Conservation (phyloP, 2,888 invertebrate species). For the Drepana falcataria region DNA sequence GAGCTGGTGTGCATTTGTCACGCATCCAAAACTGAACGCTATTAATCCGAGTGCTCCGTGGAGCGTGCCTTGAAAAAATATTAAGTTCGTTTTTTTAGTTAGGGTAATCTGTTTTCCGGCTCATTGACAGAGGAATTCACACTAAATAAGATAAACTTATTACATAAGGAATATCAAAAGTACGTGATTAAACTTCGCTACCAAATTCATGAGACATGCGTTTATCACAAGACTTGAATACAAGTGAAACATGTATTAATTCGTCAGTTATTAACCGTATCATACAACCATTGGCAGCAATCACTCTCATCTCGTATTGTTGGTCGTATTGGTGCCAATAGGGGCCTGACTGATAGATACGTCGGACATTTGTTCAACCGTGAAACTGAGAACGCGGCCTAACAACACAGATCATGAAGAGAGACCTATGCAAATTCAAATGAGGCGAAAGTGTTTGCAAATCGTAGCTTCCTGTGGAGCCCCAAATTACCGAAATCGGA, state of each 20-base stretch:
- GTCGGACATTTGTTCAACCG: conserved; percentile 40
- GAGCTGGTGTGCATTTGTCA: conserved; percentile 35
- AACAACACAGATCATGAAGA: conserved; percentile 34
- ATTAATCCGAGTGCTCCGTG: neutral
- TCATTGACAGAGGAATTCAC: too few relatives aligned
- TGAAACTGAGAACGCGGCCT: conserved; percentile 35
- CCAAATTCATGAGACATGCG: too few relatives aligned
- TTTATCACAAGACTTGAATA: too few relatives aligned
- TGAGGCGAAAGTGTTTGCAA: conserved; percentile 49
- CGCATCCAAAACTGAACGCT: conserved; percentile 28
- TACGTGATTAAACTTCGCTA: too few relatives aligned
- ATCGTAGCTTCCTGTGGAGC: conserved; percentile 63
- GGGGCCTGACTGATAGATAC: conserved; percentile 54
- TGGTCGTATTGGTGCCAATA: conserved; percentile 64
- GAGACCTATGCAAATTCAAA: conserved; percentile 42
- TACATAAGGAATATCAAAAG: too few relatives aligned
- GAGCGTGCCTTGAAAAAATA: neutral
- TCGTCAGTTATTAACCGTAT: conserved; percentile 38
- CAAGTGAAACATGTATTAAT: conserved; percentile 24
- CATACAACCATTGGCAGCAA: conserved; percentile 68
- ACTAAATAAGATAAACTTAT: too few relatives aligned
- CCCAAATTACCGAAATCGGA: conserved; percentile 51
- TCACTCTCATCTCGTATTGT: conserved; percentile 59
- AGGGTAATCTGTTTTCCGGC: too few relatives aligned
- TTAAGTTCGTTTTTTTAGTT: neutral